phyloP scores from a whole-genome alignment of 2,888 invertebrate genomes.

The Idaea biselata region DNA sequence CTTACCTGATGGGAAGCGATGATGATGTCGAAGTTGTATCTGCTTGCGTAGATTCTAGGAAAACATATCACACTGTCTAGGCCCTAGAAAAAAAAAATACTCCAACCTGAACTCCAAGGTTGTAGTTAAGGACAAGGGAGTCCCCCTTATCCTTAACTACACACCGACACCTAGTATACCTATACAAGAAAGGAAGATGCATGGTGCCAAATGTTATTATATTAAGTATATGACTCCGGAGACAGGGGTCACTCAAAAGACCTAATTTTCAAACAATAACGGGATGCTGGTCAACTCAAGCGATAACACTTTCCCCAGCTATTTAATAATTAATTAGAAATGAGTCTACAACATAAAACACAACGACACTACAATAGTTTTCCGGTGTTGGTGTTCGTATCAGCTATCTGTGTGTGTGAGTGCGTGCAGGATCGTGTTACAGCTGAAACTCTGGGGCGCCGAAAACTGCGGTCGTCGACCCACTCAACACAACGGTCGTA shows the following conservation, averaged over 20 bases:
- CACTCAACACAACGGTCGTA: slow-evolving; percentile 69
- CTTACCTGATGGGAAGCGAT: too few species aligned
- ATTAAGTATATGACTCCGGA: too few species aligned
- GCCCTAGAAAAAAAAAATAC: too few species aligned
- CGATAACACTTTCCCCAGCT: slow-evolving; percentile 16
- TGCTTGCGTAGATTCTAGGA: too few species aligned
- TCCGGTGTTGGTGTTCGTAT: slow-evolving; percentile 17
- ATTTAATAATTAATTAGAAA: slow-evolving; percentile 6
- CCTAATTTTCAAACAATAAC: neutral
- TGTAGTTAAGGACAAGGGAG: too few species aligned
- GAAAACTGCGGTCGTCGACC: slow-evolving; percentile 77
- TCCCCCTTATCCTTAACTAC: too few species aligned
- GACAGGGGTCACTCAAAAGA: neutral
- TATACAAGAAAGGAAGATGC: too few species aligned
- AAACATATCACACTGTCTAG: too few species aligned
- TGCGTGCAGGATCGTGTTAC: slow-evolving; percentile 75
- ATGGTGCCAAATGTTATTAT: too few species aligned
- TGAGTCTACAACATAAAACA: slow-evolving; percentile 2
- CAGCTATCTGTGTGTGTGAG: slow-evolving; percentile 40
- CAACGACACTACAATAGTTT: slow-evolving; percentile 21
- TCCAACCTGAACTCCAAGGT: too few species aligned
- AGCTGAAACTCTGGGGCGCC: slow-evolving; percentile 79
- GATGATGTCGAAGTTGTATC: too few species aligned
- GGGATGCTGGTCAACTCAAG: slow-evolving; percentile 23
- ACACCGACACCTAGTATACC: too few species aligned